Conservation (phyloP, 2,888 invertebrate species). For the Troides helena region DNA sequence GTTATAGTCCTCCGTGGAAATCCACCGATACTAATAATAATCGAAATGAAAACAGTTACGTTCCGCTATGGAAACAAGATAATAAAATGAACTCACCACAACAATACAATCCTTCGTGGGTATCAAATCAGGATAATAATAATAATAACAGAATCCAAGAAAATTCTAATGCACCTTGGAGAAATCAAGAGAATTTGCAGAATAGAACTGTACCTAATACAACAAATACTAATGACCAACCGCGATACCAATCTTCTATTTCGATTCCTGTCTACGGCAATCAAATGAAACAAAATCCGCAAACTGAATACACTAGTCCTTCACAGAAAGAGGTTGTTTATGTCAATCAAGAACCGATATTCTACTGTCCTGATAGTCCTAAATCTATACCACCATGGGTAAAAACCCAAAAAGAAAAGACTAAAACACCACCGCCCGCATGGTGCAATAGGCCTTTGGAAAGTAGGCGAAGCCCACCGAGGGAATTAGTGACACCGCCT, state of each 20-base stretch:
- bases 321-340: slow-evolving; percentile 69
- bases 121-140: slow-evolving; percentile 51
- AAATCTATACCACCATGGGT: slow-evolving; percentile 73
- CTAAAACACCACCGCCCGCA: slow-evolving; percentile 72
- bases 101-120: slow-evolving; percentile 61
- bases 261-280: slow-evolving; percentile 66
- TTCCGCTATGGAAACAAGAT: slow-evolving; percentile 62
- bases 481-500: slow-evolving; percentile 68
- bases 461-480: slow-evolving; percentile 57
- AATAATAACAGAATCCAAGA: slow-evolving; percentile 61
- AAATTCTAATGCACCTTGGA: slow-evolving; percentile 52
- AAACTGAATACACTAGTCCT: slow-evolving; percentile 54
- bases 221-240: slow-evolving; percentile 47
- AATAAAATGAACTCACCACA: slow-evolving; percentile 49
- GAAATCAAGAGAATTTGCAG: slow-evolving; percentile 47
- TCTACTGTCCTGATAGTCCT: slow-evolving; percentile 71
- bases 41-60: slow-evolving; percentile 48
- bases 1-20: slow-evolving; percentile 64
- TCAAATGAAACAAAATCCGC: slow-evolving; percentile 58
- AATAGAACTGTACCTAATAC: slow-evolving; percentile 43
- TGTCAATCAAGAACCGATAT: slow-evolving; percentile 71
- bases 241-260: slow-evolving; percentile 72
- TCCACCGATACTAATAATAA: slow-evolving; percentile 57
- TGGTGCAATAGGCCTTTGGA: slow-evolving; percentile 72
- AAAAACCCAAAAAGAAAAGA: slow-evolving; percentile 72